Conservation (phyloP, 2,797 vertebrate species). For the Spinus olivaceus region DNA sequence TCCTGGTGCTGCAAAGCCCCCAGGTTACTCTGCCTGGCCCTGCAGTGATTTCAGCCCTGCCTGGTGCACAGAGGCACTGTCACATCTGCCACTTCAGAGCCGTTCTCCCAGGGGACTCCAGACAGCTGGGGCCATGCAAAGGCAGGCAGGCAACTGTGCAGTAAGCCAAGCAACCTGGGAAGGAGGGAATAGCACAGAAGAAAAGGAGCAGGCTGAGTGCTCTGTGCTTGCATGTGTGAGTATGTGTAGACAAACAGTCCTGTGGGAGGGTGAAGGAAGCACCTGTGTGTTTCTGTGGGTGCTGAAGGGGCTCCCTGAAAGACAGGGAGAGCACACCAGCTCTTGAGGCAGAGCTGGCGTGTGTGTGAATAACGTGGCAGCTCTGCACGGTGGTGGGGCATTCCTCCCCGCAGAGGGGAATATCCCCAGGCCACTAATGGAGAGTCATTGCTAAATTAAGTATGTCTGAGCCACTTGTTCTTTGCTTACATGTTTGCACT, state of each 20-base stretch:
- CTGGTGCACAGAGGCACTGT: not conserved
- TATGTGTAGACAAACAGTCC: not conserved
- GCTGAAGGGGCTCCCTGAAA: not conserved
- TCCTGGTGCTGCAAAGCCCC: not conserved
- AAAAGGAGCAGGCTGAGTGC: not conserved
- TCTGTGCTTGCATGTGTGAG: not conserved
- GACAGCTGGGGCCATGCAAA: not conserved
- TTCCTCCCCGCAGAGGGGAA: not conserved
- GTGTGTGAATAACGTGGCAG: not conserved
- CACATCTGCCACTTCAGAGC: not conserved
- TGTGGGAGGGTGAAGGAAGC: not conserved
- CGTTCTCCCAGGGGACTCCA: not conserved
- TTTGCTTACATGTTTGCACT: not conserved
- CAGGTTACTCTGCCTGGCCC: not conserved
- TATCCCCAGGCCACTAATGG: not conserved
- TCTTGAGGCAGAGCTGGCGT: not conserved
- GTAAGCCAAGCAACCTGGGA: not conserved
- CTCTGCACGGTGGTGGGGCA: not conserved
- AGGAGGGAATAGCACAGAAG: not conserved
- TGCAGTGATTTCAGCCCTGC: not conserved
- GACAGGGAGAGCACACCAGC: not conserved
- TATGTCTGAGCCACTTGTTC: not conserved
- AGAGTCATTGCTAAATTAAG: not conserved
- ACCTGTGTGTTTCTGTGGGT: not conserved
- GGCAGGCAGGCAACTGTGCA: accelerated